Conservation (phyloP, 2,888 invertebrate genomes). For the Cyaniris semiargus region DNA sequence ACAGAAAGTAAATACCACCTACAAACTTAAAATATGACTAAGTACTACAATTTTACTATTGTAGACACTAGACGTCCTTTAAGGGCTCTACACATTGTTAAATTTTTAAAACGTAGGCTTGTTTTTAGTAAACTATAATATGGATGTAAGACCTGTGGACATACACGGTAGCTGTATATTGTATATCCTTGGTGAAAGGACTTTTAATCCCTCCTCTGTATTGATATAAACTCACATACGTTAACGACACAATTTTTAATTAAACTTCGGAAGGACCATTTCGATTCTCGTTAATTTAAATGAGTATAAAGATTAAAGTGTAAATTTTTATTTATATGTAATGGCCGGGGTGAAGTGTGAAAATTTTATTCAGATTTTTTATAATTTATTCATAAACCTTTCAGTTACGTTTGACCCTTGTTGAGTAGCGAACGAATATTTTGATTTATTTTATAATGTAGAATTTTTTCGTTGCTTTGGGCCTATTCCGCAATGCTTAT, state of each 20-base stretch:
- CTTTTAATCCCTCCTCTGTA: conserved; percentile 8
- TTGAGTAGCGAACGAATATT: not conserved
- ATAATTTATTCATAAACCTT: not conserved
- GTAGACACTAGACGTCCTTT: too few relatives aligned
- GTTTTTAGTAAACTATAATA: too few relatives aligned
- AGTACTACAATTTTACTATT: too few relatives aligned
- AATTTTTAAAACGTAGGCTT: too few relatives aligned
- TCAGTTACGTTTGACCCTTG: not conserved
- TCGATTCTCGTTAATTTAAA: conserved; percentile 15
- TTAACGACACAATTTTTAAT: conserved; percentile 21
- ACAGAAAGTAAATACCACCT: too few relatives aligned
- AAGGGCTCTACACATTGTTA: too few relatives aligned
- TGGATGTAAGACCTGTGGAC: too few relatives aligned
- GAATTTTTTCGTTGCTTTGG: not conserved
- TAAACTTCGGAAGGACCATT: conserved; percentile 20
- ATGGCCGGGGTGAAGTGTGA: not conserved
- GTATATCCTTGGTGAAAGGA: not conserved
- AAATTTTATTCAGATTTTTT: conserved; percentile 1
- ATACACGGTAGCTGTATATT: too few relatives aligned
- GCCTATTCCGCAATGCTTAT: not conserved
- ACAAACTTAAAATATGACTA: too few relatives aligned
- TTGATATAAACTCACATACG: conserved; percentile 20
- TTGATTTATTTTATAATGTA: not conserved
- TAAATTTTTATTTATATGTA: conserved; percentile 3
- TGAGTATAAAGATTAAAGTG: conserved; percentile 14